Percentiles rank a stretch among this genome's conserved stretches.
These are phyloP conservation scores for Pasiphila rectangulata DNA, from an alignment of 2,888 invertebrate species.

Conservation along the genomic window DNA sequence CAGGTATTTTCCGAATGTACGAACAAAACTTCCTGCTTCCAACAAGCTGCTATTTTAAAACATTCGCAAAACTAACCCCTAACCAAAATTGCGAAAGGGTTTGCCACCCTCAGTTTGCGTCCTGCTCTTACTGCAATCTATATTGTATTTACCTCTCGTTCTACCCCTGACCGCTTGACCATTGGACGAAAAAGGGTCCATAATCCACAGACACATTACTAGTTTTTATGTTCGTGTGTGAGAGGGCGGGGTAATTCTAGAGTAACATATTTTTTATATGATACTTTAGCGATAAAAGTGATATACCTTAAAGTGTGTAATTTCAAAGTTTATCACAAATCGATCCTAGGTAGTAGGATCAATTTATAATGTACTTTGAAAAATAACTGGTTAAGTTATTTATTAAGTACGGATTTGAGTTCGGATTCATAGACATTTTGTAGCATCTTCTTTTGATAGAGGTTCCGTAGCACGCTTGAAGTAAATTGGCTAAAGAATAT, in stretches of 20 bases:
- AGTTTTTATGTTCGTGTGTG: background rate
- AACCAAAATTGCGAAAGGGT: conserved; percentile 19
- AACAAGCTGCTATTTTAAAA: background rate
- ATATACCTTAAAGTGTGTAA: too few relatives aligned
- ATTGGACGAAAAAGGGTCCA: conserved; percentile 53
- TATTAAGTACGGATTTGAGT: too few relatives aligned
- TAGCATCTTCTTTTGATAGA: too few relatives aligned
- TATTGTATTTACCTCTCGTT: conserved; percentile 41
- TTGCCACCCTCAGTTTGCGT: conserved; percentile 17
- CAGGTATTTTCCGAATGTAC: too few relatives aligned
- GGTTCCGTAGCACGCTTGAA: too few relatives aligned
- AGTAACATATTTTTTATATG: background rate
- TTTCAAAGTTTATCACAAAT: too few relatives aligned
- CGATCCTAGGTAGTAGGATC: too few relatives aligned
- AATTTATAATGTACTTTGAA: too few relatives aligned
- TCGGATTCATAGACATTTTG: too few relatives aligned
- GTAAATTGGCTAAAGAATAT: too few relatives aligned
- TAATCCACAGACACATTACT: background rate
- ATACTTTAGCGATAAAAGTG: too few relatives aligned
- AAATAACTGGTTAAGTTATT: too few relatives aligned
- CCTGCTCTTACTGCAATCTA: conserved; percentile 28
- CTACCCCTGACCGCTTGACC: conserved; percentile 67
- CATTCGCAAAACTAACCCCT: conserved; percentile 14
- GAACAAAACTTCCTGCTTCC: background rate
- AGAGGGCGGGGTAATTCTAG: conserved; percentile 17